A percentile compares a stretch with the other conserved stretches of the same genome.
Conservation (phyloP, 2,888 invertebrate genomes). For the Dryobotodes eremita region DNA sequence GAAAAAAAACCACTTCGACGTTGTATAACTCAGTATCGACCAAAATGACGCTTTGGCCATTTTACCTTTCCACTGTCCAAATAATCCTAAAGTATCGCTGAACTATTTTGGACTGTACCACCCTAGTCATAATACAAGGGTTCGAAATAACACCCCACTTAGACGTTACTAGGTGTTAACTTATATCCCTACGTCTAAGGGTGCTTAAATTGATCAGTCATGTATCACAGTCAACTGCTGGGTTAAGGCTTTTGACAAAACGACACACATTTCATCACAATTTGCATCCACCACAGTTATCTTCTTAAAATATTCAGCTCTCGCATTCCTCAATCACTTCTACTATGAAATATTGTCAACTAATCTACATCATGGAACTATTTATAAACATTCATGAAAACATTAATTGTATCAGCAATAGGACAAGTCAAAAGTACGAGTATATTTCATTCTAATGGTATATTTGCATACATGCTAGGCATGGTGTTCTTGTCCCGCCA, state of each 20-base stretch:
- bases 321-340: constrained; percentile 16
- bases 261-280: background rate
- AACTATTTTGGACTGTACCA: background rate
- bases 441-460: constrained; percentile 59
- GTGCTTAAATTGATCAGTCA: background rate
- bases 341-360: constrained; percentile 13
- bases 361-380: constrained; percentile 36
- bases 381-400: constrained; percentile 46
- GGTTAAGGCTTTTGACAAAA: background rate
- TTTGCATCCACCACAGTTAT: constrained; percentile 1
- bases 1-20: too few relatives aligned
- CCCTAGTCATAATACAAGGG: background rate
- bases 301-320: background rate
- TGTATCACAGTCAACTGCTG: background rate
- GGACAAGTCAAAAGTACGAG: constrained; percentile 33
- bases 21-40: too few relatives aligned
- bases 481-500: constrained; percentile 39
- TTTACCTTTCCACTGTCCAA: too few relatives aligned
- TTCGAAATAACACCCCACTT: background rate
- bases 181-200: too few relatives aligned
- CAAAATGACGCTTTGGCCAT: too few relatives aligned
- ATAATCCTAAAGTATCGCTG: background rate
- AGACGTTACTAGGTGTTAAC: background rate
- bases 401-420: constrained; percentile 49
- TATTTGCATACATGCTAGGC: constrained; percentile 64